Evolutionary conservation across 2,797 vertebrate species (phyloP).

Genomic region (Chromis chromis): DNA sequence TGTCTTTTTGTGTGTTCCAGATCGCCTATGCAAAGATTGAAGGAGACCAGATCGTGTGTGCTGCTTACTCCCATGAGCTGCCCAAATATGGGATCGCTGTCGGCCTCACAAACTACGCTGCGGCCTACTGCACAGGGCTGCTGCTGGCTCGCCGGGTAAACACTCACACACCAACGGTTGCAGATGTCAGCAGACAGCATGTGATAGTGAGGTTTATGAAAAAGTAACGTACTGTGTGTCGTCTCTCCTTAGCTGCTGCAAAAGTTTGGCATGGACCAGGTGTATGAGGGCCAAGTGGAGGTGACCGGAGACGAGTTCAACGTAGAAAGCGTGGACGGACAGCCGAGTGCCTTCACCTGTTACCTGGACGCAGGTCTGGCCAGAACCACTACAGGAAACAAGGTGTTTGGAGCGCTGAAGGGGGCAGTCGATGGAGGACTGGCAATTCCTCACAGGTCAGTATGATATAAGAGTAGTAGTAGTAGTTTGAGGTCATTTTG

Average conservation of each 20-base stretch:
- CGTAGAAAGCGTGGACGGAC: slow-evolving; percentile 95
- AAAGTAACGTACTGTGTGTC: background rate
- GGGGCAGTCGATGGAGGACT: slow-evolving; percentile 97
- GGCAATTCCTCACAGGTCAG: slow-evolving; percentile 96
- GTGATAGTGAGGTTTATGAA: too few species aligned
- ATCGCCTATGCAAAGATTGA: slow-evolving; percentile 97
- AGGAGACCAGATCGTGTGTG: slow-evolving; percentile 95
- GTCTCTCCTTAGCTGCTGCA: slow-evolving; percentile 88
- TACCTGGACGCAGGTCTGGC: slow-evolving; percentile 97
- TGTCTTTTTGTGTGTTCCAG: slow-evolving; percentile 71
- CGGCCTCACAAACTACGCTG: slow-evolving; percentile 96
- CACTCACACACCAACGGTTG: accelerated
- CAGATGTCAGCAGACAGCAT: background rate
- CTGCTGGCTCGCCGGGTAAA: slow-evolving; percentile 96
- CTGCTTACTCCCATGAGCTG: slow-evolving; percentile 94
- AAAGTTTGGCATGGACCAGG: slow-evolving; percentile 96
- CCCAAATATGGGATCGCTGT: slow-evolving; percentile 93
- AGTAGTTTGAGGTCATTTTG: background rate
- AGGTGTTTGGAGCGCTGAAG: slow-evolving; percentile 97
- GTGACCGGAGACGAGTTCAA: slow-evolving; percentile 97
- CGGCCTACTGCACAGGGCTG: slow-evolving; percentile 96
- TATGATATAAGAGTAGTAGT: background rate
- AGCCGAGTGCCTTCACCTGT: slow-evolving; percentile 96
- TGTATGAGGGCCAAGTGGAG: slow-evolving; percentile 97
- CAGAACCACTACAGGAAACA: slow-evolving; percentile 98